Base-by-base conservation (phyloP, 2,797 vertebrate genomes). In the Leuciscus waleckii region DNA sequence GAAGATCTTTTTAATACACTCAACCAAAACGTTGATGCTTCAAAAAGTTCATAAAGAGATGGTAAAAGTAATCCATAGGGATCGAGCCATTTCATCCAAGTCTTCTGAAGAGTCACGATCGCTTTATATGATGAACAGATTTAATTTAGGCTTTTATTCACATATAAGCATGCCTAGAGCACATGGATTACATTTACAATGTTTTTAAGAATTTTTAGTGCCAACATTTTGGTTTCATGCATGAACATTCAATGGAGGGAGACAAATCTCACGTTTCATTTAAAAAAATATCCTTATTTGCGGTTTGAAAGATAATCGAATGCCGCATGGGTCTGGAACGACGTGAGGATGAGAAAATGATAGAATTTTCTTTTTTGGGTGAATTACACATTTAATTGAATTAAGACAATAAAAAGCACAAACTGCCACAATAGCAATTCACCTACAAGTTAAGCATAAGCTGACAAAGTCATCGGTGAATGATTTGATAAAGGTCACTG, bases 391-490 rank as follows among this genome's bases (percentile, higher is more conserved):
- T 63, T 26, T 58, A n/a, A 58, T 26, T 39, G 35, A 77, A 77
- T 39, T n/a, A 39, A 13, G 39, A 56, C 49, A 81, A 29, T 70
- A 29, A 89, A 88, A 91, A 92, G 92, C 91, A 90, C 87, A 92
- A 89, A 91, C 89, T n/a, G 82, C n/a, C 1, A 54, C 73, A 86
- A 88, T 89, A 89, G 89, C 90, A 88, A 74, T 89, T 89, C 90
- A 67, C 41, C 69, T 49, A 71, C 43, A 73, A 90, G 81, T 86
- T 92, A 88, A 90, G 92, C 82, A 87, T 83, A 87, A 75, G 84
- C 88, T 89, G 89, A 92, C 88, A 89, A 89, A 86, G 89, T 93
- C 90, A 93, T 92, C 92, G 89, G 87, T 80, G 85, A 85, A 86
- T 87, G 83, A 71, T 85, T 90, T 69, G 76, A 46, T 46, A 93